phyloP scores from a whole-genome alignment of 2,797 vertebrate genomes.

The Clarias platycephalus region DNA sequence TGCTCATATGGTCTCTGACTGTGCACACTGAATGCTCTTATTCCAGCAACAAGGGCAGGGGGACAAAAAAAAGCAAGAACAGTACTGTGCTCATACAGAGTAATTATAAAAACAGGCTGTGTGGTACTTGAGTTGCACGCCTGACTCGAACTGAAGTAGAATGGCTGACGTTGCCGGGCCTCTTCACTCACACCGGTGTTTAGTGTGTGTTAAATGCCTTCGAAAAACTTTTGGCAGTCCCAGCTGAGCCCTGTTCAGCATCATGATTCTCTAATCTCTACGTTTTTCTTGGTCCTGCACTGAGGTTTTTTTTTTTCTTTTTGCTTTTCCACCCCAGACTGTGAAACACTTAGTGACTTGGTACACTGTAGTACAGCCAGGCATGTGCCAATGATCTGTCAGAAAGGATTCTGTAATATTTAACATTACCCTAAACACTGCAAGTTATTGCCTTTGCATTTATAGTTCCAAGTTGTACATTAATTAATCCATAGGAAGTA shows the following conservation, averaged over 20 bases:
- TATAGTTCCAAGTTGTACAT: background rate
- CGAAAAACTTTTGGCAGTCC: background rate
- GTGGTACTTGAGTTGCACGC: background rate
- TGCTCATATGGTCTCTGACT: background rate
- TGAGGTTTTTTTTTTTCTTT: background rate
- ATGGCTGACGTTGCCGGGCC: background rate
- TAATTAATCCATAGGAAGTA: background rate
- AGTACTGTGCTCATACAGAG: background rate
- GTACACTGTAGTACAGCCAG: background rate
- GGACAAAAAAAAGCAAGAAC: background rate
- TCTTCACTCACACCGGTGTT: slow-evolving; percentile 4
- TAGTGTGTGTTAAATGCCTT: slow-evolving; percentile 8
- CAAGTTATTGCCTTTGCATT: background rate
- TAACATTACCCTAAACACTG: background rate
- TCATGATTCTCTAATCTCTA: background rate
- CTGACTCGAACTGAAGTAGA: background rate
- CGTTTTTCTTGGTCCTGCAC: background rate
- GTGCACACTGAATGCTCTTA: background rate
- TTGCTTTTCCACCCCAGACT: background rate
- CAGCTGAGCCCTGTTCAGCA: background rate
- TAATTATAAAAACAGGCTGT: slow-evolving; percentile 10
- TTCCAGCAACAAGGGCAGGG: background rate
- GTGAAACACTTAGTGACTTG: background rate
- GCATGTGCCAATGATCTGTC: slow-evolving; percentile 1
- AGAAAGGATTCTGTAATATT: background rate